phyloP scores from a whole-genome alignment of 2,888 invertebrate genomes.

The Drosophila helvetica region DNA sequence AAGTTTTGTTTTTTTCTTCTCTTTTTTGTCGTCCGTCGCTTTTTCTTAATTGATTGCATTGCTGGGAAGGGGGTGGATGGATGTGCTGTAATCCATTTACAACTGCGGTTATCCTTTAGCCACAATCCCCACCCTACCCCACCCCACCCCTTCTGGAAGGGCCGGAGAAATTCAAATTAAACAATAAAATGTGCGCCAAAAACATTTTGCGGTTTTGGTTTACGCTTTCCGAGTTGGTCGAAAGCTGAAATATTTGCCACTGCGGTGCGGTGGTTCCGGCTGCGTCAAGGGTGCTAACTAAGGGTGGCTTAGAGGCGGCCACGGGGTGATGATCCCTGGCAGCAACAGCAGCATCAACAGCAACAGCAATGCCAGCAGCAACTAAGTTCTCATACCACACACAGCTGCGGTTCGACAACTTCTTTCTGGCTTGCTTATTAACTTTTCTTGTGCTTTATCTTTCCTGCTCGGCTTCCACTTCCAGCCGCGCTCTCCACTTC shows the following conservation, averaged over 20 bases:
- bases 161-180: slow-evolving; percentile 61
- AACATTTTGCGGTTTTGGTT: slow-evolving; percentile 39
- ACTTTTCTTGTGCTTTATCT: slow-evolving; percentile 1
- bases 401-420: slow-evolving; percentile 1
- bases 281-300: neutral
- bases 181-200: slow-evolving; percentile 63
- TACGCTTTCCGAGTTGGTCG: slow-evolving; percentile 5
- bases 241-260: slow-evolving; percentile 26
- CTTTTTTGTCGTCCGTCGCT: neutral
- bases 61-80: neutral
- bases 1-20: slow-evolving; percentile 7
- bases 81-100: slow-evolving; percentile 36
- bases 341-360: neutral
- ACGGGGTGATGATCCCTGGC: neutral
- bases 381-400: neutral
- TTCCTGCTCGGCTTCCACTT: neutral
- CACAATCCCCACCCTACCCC: neutral
- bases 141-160: neutral
- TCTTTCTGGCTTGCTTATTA: neutral
- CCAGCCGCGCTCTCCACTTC: neutral
- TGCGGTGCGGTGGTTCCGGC: neutral
- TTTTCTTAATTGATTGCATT: slow-evolving; percentile 34
- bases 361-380: neutral
- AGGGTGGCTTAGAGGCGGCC: neutral
- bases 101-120: slow-evolving; percentile 14